Evolutionary conservation across 2,113 vertebrate species (phyloP).

Genomic region (Neodon shergylaensis): DNA sequence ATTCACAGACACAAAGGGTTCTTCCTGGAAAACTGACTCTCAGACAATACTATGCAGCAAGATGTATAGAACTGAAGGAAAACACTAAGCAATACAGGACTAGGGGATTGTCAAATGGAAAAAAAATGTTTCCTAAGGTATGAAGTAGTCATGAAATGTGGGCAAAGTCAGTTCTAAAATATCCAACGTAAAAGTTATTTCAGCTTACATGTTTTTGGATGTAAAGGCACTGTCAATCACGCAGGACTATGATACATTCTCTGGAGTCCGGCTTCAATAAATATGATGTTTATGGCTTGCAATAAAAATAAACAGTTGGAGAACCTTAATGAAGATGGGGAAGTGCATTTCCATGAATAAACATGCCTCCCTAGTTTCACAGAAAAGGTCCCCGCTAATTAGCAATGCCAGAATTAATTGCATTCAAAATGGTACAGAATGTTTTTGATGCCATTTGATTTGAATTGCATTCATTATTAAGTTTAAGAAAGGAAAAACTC

Average conservation of each 20-base stretch:
- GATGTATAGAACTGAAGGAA: background rate
- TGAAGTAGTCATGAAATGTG: background rate
- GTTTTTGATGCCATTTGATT: slow-evolving; percentile 17
- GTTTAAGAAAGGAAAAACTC: slow-evolving; percentile 7
- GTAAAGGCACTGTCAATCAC: background rate
- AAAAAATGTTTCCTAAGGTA: background rate
- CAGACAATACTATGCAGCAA: background rate
- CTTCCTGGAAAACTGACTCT: background rate
- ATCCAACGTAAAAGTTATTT: slow-evolving; percentile 27
- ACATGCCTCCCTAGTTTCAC: background rate
- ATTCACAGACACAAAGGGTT: background rate
- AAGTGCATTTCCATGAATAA: background rate
- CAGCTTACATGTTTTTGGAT: background rate
- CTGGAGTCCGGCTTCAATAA: background rate
- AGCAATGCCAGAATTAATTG: slow-evolving; percentile 21
- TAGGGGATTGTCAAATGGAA: background rate
- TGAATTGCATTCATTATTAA: background rate
- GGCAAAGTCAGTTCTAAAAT: background rate
- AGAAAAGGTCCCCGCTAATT: background rate
- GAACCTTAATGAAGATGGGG: background rate
- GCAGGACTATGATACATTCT: background rate
- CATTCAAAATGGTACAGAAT: background rate
- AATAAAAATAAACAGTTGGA: background rate
- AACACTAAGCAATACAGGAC: background rate
- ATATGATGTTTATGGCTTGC: background rate